phyloP scores from a whole-genome alignment of 2,888 invertebrate species.

The Punctoribates punctum region DNA sequence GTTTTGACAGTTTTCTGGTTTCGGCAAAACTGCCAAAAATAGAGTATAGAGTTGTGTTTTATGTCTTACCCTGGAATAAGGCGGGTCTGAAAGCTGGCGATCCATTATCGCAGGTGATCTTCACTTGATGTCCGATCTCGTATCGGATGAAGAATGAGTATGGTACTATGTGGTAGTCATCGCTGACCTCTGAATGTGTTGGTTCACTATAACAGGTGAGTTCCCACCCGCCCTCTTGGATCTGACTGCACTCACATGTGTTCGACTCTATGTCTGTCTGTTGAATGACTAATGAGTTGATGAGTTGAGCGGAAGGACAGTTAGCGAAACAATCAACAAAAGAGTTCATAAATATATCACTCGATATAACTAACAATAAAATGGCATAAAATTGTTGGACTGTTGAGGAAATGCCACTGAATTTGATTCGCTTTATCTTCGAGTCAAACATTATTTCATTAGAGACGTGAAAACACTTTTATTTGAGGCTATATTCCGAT shows the following conservation, averaged over 20 bases:
- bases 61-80: slow-evolving; percentile 43
- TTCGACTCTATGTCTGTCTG: not conserved
- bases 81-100: slow-evolving; percentile 42
- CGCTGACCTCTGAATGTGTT: not conserved
- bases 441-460: not conserved
- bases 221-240: slow-evolving; percentile 42
- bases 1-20: not conserved
- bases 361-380: slow-evolving; percentile 8
- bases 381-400: not conserved
- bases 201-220: slow-evolving; percentile 28
- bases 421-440: not conserved
- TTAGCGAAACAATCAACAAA: slow-evolving; percentile 13
- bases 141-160: slow-evolving; percentile 42
- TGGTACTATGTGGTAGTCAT: slow-evolving; percentile 4
- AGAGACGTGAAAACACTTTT: not conserved
- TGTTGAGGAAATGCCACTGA: not conserved
- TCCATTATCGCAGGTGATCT: slow-evolving; percentile 42
- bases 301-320: slow-evolving; percentile 31
- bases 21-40: not conserved
- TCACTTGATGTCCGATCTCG: slow-evolving; percentile 23
- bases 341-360: not conserved
- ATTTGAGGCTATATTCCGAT: not conserved
- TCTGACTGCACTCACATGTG: slow-evolving; percentile 38
- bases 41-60: not conserved
- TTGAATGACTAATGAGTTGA: slow-evolving; percentile 20